Evolutionary conservation across 2,888 invertebrate species (phyloP), one percentile per base, ranked within the genome.

Genomic region (Drosophila macrospina): DNA sequence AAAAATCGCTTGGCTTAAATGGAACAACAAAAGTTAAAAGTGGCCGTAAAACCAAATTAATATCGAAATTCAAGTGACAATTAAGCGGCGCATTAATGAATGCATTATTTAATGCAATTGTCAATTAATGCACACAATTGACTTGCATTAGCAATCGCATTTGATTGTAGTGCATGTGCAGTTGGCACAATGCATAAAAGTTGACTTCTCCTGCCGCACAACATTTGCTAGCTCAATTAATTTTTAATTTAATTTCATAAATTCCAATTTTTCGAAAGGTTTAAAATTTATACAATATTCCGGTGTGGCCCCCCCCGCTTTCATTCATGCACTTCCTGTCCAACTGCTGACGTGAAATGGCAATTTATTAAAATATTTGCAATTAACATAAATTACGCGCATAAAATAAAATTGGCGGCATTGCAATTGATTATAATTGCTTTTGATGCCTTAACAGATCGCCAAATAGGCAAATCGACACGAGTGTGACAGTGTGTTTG

Each of bases 351-450:
- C 39, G 42, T 10, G 4, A 52, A 41, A 65, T 67, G 64, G 67
- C 60, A 86, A 79, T 82, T 82, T 80, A 73, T 86, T 70, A 64
- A 74, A 72, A 83, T 74, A 74, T 85, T 79, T 79, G 77, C 69
- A 86, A 88, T 83, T 86, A 72, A 83, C 83, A 87, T 83, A 87
- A 83, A 83, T 87, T 79, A 85, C 59, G 76, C 15, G 68, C 63
- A 66, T 73, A 57, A 73, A 81, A 85, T 87, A 51, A 81, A 85
- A 87, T 85, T 76, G 76, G 56, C 67, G 54, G 63, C 79, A 62
- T 66, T 69, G 69, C 88, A 76, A 87, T 85, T 83, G 88, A 88
- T 72, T 82, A 71, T 85, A 87, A 83, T 85, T 86, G 88, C 74
- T 63, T 54, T 65, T 63, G 64, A 66, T 41, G 71, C 56, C 24